Percentiles rank a stretch among this genome's conserved stretches.
phyloP scores from a whole-genome alignment of 2,113 vertebrate species.

The Orcinus orca region DNA sequence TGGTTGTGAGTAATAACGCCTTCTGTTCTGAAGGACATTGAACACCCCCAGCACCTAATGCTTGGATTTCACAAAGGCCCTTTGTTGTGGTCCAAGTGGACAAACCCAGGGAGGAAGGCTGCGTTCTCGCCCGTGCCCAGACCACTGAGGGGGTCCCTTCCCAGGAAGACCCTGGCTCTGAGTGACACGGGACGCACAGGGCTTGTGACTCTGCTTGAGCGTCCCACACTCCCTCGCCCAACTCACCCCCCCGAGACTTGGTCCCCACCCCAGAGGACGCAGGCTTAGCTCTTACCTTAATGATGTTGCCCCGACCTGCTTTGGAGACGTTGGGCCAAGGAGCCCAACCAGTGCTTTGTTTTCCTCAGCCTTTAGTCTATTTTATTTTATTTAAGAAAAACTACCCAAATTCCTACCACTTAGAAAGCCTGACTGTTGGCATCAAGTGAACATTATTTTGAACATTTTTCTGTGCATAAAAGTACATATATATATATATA shows the following conservation, averaged over 20 bases:
- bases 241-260: neutral
- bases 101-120: slow-evolving; percentile 13
- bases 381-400: slow-evolving; percentile 18
- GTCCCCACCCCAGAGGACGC: neutral
- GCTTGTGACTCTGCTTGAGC: neutral
- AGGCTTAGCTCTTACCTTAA: neutral
- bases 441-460: neutral
- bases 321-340: neutral
- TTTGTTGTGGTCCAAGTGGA: slow-evolving; percentile 51
- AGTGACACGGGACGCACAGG: neutral
- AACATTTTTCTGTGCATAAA: neutral
- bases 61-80: slow-evolving; percentile 4
- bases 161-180: neutral
- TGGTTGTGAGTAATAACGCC: slow-evolving; percentile 65
- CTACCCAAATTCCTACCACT: neutral
- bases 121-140: slow-evolving; percentile 14
- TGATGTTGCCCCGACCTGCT: neutral
- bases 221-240: neutral
- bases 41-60: slow-evolving; percentile 42
- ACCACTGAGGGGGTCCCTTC: neutral
- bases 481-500: neutral
- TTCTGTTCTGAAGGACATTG: slow-evolving; percentile 43
- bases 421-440: neutral
- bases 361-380: neutral
- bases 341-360: neutral